Conservation (phyloP, 1,140 invertebrate species). For the Episyrphus balteatus region DNA sequence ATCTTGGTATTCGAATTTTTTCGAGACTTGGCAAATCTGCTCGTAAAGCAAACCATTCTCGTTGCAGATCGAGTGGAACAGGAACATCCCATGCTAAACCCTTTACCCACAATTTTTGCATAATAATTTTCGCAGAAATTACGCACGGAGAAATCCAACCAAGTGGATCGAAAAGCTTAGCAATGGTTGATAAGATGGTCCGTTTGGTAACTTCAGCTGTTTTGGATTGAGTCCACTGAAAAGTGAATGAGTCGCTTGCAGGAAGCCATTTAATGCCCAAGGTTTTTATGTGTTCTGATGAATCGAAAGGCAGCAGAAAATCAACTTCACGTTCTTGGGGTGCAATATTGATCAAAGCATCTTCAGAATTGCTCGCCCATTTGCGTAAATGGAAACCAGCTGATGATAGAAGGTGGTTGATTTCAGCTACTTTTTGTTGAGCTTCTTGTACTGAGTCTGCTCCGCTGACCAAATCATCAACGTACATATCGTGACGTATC, state of each 20-base stretch:
- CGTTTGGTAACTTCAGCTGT: too few species aligned
- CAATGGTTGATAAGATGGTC: conserved; percentile 4
- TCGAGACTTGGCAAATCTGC: neutral
- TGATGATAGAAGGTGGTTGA: conserved; percentile 8
- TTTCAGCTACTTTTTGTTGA: conserved; percentile 11
- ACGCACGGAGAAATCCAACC: conserved; percentile 35
- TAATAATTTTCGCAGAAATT: conserved; percentile 35
- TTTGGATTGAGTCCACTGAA: neutral
- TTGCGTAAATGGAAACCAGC: conserved; percentile 19
- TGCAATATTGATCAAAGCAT: neutral
- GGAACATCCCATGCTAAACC: conserved; percentile 32
- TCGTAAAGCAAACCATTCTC: conserved; percentile 10
- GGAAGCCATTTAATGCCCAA: conserved; percentile 12
- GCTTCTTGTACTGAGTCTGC: conserved; percentile 14
- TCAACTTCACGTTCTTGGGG: conserved; percentile 1
- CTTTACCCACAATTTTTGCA: conserved; percentile 37
- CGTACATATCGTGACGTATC: conserved; percentile 29
- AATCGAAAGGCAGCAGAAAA: neutral
- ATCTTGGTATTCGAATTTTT: conserved; percentile 8
- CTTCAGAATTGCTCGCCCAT: conserved; percentile 15
- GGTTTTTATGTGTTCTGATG: conserved; percentile 10
- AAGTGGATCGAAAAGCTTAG: conserved; percentile 30
- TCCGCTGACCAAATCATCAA: conserved; percentile 38
- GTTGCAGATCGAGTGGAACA: conserved; percentile 8
- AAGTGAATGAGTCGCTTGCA: conserved; percentile 8